Evolutionary conservation across 2,113 vertebrate genomes (phyloP).

Genomic region (Myxocyprinus asiaticus): DNA sequence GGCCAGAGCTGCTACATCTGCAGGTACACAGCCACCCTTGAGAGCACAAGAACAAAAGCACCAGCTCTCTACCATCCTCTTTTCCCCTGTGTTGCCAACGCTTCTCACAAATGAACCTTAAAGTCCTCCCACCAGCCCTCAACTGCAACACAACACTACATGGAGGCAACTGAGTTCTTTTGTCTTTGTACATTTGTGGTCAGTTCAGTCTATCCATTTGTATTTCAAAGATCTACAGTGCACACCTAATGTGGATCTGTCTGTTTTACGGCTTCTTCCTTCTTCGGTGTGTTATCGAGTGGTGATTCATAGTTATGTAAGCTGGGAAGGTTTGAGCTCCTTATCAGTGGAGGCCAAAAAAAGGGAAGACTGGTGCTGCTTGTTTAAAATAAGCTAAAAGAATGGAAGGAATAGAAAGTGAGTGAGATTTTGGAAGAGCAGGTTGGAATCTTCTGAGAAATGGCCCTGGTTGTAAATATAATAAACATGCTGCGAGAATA

Average conservation of each 20-base stretch:
- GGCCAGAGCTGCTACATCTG: constrained; percentile 63
- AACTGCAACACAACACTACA: not conserved
- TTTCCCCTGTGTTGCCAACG: constrained; percentile 4
- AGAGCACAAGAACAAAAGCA: constrained; percentile 68
- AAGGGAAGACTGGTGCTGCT: constrained; percentile 57
- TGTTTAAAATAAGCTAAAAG: constrained; percentile 22
- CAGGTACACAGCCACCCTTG: constrained; percentile 59
- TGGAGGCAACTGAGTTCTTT: not conserved
- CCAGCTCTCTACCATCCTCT: not conserved
- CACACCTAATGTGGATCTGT: not conserved
- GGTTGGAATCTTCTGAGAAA: constrained; percentile 59
- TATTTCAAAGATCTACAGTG: constrained; percentile 8
- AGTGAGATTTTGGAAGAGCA: constrained; percentile 42
- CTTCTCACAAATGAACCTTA: not conserved
- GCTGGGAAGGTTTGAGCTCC: constrained; percentile 58
- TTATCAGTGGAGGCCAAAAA: constrained; percentile 60
- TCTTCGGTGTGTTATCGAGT: constrained; percentile 37
- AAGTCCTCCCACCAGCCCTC: not conserved
- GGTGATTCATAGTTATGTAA: constrained; percentile 69
- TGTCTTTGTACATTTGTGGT: not conserved
- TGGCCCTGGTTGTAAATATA: constrained; percentile 66
- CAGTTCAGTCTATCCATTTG: not conserved
- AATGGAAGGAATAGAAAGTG: constrained; percentile 57
- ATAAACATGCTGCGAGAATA: constrained; percentile 57
- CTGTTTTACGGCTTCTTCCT: constrained; percentile 34